Evolutionary conservation across 2,888 invertebrate species (phyloP), one percentile per base, ranked within the genome.

Genomic region (Atherix ibis): DNA sequence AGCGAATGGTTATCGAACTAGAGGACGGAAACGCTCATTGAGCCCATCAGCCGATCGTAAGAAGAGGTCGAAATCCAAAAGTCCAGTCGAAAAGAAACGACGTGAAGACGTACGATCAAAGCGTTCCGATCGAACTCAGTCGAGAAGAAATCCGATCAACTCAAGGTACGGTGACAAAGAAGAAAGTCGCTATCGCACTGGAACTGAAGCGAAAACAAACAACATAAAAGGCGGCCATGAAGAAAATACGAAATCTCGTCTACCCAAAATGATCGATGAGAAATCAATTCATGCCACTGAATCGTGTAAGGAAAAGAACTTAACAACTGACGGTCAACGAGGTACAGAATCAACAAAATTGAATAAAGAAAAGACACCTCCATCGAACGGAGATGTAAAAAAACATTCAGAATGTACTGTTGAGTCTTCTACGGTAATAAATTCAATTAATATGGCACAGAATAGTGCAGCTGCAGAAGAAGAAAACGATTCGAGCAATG

Each of bases 401-500:
- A 14, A 9, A 4, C 16, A 19, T 17, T n/a, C n/a, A n/a, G n/a
- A n/a, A n/a, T n/a, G n/a, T n/a, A n/a, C n/a, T n/a, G n/a, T n/a
- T n/a, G n/a, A n/a, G n/a, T n/a, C n/a, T n/a, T n/a, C n/a, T n/a
- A n/a, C n/a, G n/a, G n/a, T n/a, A n/a, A n/a, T n/a, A n/a, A n/a
- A n/a, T n/a, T n/a, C n/a, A n/a, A n/a, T n/a, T n/a, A 5, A 24
- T 26, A 2, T 18, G 6, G n/a, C 18, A n/a, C n/a, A n/a, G n/a
- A n/a, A n/a, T n/a, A n/a, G n/a, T n/a, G 18, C 26, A 13, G 26
- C 26, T 12, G 39, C 39, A 12, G 43, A 34, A 27, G 36, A 35
- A 25, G 39, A 35, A 9, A 38, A 43, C 24, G 35, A 31, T 15
- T 35, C 35, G 2, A 35, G 38, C 12, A 36, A 36, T 3, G 39